Percentiles rank a stretch among this genome's conserved stretches.
Evolutionary conservation across 2,113 vertebrate species (phyloP).

Genomic region (Actenoides lindsayi): DNA sequence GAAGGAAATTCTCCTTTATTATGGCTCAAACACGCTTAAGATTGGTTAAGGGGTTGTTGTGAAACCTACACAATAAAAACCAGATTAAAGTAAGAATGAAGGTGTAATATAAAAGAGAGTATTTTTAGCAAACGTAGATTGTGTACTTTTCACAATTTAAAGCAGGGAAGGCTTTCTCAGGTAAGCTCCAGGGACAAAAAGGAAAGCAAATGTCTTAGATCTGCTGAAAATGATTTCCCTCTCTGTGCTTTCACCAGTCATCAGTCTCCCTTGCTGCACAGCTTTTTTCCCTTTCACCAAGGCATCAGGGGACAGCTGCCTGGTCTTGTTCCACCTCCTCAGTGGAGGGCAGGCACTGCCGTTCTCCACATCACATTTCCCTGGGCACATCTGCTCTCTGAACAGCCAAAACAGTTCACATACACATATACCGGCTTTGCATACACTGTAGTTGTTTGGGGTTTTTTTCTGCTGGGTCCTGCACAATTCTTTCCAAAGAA

Average conservation of each 20-base stretch:
- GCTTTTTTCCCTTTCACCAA: background rate
- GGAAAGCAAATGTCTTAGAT: background rate
- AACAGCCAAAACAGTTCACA: accelerated
- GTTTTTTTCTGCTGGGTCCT: background rate
- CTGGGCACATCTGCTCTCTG: background rate
- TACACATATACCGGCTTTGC: accelerated
- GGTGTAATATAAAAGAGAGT: background rate
- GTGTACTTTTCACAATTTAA: background rate
- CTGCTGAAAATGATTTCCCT: background rate
- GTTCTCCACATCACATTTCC: background rate
- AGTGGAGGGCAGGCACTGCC: background rate
- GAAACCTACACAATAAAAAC: background rate
- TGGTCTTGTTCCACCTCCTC: background rate
- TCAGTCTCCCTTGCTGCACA: accelerated
- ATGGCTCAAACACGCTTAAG: background rate
- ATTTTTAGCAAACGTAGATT: background rate
- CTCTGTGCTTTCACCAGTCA: background rate
- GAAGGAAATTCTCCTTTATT: background rate
- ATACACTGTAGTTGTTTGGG: background rate
- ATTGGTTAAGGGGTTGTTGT: background rate
- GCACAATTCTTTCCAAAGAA: background rate
- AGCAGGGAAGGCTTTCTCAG: background rate
- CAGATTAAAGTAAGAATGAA: background rate
- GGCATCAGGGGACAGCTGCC: background rate
- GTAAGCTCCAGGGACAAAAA: background rate